Conservation (phyloP, 2,113 vertebrate species). For the Hippopotamus amphibius region DNA sequence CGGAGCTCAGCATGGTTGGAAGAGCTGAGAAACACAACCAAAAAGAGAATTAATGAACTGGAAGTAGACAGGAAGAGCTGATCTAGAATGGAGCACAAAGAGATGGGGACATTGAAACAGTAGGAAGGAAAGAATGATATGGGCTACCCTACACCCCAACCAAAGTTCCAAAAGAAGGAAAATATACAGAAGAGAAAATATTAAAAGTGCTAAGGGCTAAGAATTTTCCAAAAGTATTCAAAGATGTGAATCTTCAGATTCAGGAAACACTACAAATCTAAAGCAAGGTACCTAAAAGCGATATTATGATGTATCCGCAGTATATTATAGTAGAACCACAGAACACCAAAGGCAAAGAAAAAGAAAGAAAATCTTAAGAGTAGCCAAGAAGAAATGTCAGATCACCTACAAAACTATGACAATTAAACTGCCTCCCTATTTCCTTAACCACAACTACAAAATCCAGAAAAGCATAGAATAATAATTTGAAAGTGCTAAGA, state of each 20-base stretch:
- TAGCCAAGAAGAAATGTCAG: not conserved
- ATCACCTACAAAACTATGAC: not conserved
- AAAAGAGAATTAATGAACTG: not conserved
- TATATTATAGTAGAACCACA: not conserved
- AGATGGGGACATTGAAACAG: not conserved
- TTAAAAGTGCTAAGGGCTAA: not conserved
- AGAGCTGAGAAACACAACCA: not conserved
- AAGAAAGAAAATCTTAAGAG: not conserved
- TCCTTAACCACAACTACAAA: not conserved
- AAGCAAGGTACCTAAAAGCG: not conserved
- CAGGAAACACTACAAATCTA: not conserved
- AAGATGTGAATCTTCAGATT: not conserved
- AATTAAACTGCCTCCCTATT: not conserved
- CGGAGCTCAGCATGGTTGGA: not conserved
- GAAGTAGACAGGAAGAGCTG: not conserved
- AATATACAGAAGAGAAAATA: not conserved
- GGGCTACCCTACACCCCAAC: not conserved
- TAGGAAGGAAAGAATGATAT: not conserved
- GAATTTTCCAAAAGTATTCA: not conserved
- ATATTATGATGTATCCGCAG: not conserved
- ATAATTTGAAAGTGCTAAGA: not conserved
- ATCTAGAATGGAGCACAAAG: not conserved
- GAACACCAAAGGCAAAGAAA: not conserved
- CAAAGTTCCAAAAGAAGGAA: not conserved
- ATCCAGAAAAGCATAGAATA: conserved; percentile 12